Base-by-base conservation (phyloP, 2,113 vertebrate species). In the Limnothrissa miodon region DNA sequence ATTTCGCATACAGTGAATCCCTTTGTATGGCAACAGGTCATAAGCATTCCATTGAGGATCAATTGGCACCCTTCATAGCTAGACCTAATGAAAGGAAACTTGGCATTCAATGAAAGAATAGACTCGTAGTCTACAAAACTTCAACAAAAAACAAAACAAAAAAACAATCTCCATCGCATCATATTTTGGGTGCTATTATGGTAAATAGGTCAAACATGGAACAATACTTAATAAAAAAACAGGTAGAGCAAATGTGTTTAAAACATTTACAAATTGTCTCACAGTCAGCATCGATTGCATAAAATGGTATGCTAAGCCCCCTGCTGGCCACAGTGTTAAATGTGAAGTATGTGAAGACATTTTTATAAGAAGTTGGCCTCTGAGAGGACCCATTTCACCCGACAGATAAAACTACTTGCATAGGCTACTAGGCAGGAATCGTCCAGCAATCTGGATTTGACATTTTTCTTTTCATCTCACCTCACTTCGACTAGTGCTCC, bases 21-120 rank as follows among this genome's bases (percentile, higher is more conserved):
- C 66, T 74, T 36, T 74, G 66, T 33, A 74, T 56, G 33, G 66
- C 66, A 74, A 74, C 66, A 74, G 66, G 66, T 74, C 29, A 74
- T 74, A 74, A 11, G 66, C 66, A 74, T 74, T 74, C 66, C 29
- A 74, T 2, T 70, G 11, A 36, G 36, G 29, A 74, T 33, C 66
- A 74, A 29, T 74, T 74, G 66, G 51, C 66, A 74, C 66, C 62
- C 13, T 33, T 33, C 66, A 74, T 15, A 8, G 42, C 6, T 70
- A 19, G 51, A 21, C 46, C 51, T 56, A 56, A 56, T 56, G 51
- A 56, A 74, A 74, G 66, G 66, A 74, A 74, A 36, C 33, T 74
- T 74, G 66, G 66, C 29, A 36, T 29, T 74, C 29, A 74, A 36
- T 56, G 19, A 56, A 21, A 56, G 51, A 56, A 56, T 74, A 29